Evolutionary conservation across 1,140 invertebrate genomes (phyloP).

Genomic region (Geopemphigus sp.): DNA sequence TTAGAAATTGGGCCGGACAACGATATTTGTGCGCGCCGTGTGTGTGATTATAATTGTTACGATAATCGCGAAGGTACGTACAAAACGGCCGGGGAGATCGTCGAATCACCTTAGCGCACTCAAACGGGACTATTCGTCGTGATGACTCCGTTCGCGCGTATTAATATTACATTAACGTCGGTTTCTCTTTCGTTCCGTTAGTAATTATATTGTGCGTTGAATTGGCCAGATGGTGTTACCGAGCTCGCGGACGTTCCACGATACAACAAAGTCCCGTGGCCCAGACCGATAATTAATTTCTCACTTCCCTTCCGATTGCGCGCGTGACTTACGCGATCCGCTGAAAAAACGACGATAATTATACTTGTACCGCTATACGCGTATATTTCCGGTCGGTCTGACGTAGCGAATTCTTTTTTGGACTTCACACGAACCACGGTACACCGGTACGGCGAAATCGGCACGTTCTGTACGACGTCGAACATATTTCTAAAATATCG

Average conservation of each 20-base stretch:
- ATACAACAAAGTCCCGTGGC: neutral
- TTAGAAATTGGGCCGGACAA: neutral
- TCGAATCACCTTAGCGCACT: neutral
- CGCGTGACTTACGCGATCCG: no score
- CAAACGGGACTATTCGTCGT: neutral
- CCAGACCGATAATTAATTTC: neutral
- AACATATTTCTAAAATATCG: no score
- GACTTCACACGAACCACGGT: no score
- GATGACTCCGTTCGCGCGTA: neutral
- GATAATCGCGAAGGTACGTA: neutral
- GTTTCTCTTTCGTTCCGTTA: neutral
- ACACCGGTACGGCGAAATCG: no score
- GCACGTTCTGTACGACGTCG: no score
- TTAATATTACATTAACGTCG: no score
- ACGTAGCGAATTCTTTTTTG: no score
- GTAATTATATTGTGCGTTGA: no score
- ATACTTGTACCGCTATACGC: no score
- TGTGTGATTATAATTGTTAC: constrained; percentile 21
- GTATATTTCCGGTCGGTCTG: no score
- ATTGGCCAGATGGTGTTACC: neutral
- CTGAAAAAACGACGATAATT: no score
- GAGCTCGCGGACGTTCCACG: neutral
- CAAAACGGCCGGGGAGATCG: neutral
- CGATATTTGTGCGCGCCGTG: neutral
- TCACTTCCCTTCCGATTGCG: neutral